These are phyloP conservation scores for Polyommatus iphigenia DNA, from an alignment of 2,888 invertebrate genomes.

Conservation along the genomic window DNA sequence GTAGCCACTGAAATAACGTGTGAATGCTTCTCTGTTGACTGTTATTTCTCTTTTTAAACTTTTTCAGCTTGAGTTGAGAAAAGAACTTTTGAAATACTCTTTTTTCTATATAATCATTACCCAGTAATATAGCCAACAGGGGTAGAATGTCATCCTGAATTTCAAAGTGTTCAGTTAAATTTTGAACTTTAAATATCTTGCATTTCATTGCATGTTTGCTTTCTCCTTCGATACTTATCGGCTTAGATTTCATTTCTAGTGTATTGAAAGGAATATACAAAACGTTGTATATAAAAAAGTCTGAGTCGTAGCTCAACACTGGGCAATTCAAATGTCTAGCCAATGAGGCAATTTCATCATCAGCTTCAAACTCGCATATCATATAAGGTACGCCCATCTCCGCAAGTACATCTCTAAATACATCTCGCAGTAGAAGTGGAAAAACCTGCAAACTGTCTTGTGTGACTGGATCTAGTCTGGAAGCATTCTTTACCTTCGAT, in stretches of 20 bases:
- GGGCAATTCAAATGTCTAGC: conserved; percentile 90
- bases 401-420: conserved; percentile 85
- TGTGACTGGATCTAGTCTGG: conserved; percentile 76
- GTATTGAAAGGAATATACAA: conserved; percentile 89
- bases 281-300: conserved; percentile 94
- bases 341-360: conserved; percentile 91
- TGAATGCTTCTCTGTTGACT: conserved; percentile 85
- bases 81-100: conserved; percentile 86
- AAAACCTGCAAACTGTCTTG: conserved; percentile 82
- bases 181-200: conserved; percentile 85
- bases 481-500: conserved; percentile 81
- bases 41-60: conserved; percentile 75
- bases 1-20: conserved; percentile 87
- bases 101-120: conserved; percentile 92
- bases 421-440: conserved; percentile 86
- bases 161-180: conserved; percentile 83
- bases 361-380: conserved; percentile 93
- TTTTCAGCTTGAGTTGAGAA: conserved; percentile 81
- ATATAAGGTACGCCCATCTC: conserved; percentile 84
- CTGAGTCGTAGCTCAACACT: conserved; percentile 95
- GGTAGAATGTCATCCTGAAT: conserved; percentile 85
- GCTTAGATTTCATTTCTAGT: conserved; percentile 74
- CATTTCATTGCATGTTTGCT: conserved; percentile 80
- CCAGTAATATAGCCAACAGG: conserved; percentile 89
- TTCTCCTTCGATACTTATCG: conserved; percentile 50